Evolutionary conservation across 2,113 vertebrate genomes (phyloP).

Genomic region (Macrotis lagotis): DNA sequence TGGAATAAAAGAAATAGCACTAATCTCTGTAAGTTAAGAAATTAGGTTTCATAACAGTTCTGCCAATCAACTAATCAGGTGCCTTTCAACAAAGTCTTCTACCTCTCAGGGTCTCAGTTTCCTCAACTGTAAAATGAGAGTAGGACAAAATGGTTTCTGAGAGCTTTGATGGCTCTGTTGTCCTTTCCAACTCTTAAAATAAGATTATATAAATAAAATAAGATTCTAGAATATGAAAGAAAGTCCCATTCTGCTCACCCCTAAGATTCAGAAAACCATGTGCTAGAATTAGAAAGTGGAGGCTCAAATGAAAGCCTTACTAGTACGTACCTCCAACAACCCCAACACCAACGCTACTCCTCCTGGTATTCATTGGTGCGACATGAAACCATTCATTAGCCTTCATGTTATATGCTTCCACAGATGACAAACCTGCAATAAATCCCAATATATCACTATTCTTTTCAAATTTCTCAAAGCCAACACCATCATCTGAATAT

Average conservation of each 20-base stretch:
- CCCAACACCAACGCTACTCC: conserved; percentile 97
- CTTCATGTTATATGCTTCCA: conserved; percentile 97
- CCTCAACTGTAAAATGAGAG: not conserved
- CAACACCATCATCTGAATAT: not conserved
- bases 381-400: conserved; percentile 98
- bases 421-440: conserved; percentile 91
- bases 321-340: conserved; percentile 91
- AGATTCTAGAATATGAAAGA: not conserved
- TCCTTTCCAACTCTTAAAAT: not conserved
- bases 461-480: conserved; percentile 33
- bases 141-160: not conserved
- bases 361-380: conserved; percentile 96
- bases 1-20: not conserved
- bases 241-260: not conserved
- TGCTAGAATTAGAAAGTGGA: not conserved
- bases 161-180: not conserved
- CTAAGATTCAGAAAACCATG: not conserved
- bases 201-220: not conserved
- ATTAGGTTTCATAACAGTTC: not conserved
- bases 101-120: not conserved
- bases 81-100: not conserved
- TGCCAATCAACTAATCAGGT: not conserved
- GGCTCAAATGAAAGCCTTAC: rapidly evolving
- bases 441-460: conserved; percentile 20
- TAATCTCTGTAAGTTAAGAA: not conserved